Conservation (phyloP, 2,113 vertebrate species). For the Corapipo altera region DNA sequence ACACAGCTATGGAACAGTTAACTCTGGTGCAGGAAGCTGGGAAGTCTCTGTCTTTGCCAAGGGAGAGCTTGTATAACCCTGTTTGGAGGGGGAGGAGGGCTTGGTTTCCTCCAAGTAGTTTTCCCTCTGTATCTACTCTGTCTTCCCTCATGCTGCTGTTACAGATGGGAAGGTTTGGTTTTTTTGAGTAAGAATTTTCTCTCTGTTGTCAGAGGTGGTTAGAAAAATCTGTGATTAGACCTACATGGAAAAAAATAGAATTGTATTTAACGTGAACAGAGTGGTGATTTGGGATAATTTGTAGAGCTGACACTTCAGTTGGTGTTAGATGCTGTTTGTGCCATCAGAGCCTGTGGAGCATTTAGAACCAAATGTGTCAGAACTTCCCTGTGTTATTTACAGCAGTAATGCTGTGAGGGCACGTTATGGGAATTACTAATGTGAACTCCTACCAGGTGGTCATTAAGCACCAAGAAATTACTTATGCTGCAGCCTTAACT, state of each 20-base stretch:
- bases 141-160: not conserved
- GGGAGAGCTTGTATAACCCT: not conserved
- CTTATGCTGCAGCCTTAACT: not conserved
- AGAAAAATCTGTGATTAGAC: not conserved
- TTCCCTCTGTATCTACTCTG: not conserved
- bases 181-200: not conserved
- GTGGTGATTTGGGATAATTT: not conserved
- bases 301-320: not conserved
- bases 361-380: not conserved
- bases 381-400: not conserved
- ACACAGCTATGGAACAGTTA: not conserved
- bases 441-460: not conserved
- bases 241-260: not conserved
- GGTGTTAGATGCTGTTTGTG: not conserved
- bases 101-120: not conserved
- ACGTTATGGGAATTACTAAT: not conserved
- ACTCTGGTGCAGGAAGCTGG: not conserved
- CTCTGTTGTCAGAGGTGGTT: not conserved
- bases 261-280: not conserved
- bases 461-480: slow-evolving; percentile 5
- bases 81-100: accelerated
- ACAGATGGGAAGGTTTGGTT: not conserved
- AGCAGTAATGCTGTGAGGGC: not conserved
- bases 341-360: not conserved
- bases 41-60: not conserved